Percentiles rank a stretch among this genome's conserved stretches.
Evolutionary conservation across 2,797 vertebrate species (phyloP).

Genomic region (Anguilla anguilla): DNA sequence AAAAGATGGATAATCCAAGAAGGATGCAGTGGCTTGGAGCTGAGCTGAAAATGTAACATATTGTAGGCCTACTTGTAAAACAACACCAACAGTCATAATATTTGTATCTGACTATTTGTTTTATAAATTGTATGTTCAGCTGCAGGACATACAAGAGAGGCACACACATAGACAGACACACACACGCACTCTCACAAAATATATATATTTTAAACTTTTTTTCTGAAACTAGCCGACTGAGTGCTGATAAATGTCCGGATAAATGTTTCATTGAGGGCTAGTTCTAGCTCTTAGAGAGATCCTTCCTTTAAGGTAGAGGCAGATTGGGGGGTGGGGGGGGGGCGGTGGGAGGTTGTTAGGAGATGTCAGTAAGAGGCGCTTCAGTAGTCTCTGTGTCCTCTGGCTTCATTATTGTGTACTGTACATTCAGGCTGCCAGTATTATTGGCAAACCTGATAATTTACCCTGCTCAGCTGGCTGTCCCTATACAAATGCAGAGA

Average conservation of each 20-base stretch:
- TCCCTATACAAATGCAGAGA: neutral
- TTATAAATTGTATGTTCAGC: neutral
- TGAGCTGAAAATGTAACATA: neutral
- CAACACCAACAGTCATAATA: neutral
- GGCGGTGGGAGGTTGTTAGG: neutral
- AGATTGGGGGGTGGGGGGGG: neutral
- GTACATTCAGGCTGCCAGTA: neutral
- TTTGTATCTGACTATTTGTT: neutral
- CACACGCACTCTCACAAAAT: neutral
- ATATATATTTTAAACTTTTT: neutral
- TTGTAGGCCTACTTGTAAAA: neutral
- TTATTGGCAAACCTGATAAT: neutral
- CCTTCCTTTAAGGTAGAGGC: neutral
- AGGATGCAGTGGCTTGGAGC: neutral
- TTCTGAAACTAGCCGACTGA: neutral
- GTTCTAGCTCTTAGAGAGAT: neutral
- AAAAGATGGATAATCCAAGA: neutral
- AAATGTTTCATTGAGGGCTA: neutral
- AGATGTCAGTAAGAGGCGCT: neutral
- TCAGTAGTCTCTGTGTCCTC: neutral
- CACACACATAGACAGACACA: neutral
- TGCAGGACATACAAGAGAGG: neutral
- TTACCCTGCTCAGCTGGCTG: neutral
- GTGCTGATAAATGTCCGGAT: neutral
- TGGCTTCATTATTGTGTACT: neutral